Evolutionary conservation across 1,140 invertebrate species (phyloP), one percentile per base, ranked within the genome.

Genomic region (Drosophila yakuba): DNA sequence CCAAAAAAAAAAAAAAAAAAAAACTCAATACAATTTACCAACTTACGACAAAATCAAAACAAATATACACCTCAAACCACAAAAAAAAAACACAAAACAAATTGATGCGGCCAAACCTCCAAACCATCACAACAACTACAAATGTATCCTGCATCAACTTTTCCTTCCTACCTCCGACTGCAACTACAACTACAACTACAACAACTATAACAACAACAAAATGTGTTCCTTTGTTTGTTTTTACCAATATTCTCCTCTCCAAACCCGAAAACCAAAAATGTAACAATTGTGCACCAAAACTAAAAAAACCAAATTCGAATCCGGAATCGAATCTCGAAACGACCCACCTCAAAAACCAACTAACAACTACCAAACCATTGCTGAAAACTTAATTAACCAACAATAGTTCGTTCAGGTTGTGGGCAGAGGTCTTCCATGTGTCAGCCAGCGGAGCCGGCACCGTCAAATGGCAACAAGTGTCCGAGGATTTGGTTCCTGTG

Each of bases 401-500:
- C 82, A 73, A 68, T 88, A 93, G 92, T 93, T 92, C 93, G 78
- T 92, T 91, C 95, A 98, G 98, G 94, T 93, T 99, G 88, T 99
- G 98, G 98, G 98, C 98, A 57, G 98, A 99, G 94, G 97, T 99
- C 85, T 99, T 99, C 93, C 97, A 98, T 93, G 98, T 99, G 82
- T 97, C 97, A 74, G 97, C 97, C 8, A 97, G 96, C 83, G 96
- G 96, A 43, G 95, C 96, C 45, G 97, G 97, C 60, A 97, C 96
- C 20, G 97, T 98, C 51, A 98, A 98, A 93, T 99, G 98, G 98
- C 97, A 98, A 94, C 97, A 98, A 93, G 97, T 99, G 59, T 98
- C 98, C 58, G 98, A 99, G 93, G 98, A 99, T 94, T 95, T 99
- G 91, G 98, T 99, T 59, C 98, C 98, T 60, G 97, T 99, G 56